phyloP scores from a whole-genome alignment of 2,888 invertebrate genomes.

The Rhynchonema sp. region DNA sequence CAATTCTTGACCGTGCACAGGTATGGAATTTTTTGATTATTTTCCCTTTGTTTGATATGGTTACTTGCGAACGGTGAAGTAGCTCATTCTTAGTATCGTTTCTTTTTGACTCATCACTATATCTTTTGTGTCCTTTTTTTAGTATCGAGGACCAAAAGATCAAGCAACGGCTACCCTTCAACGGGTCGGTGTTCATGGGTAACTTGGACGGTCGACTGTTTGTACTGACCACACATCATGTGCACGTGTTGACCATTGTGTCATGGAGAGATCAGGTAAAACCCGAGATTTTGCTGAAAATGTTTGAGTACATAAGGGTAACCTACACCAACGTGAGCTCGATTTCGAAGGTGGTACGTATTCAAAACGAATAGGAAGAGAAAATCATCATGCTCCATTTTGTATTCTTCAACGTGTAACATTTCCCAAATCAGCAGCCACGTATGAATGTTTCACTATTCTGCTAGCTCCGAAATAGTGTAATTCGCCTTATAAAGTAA shows the following conservation, averaged over 20 bases:
- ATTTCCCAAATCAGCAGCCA: too few relatives aligned
- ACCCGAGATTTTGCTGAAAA: not conserved
- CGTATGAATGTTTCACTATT: too few relatives aligned
- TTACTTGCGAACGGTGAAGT: not conserved
- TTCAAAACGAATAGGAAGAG: too few relatives aligned
- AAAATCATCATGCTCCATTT: too few relatives aligned
- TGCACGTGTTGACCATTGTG: constrained; percentile 35
- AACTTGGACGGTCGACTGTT: constrained; percentile 38
- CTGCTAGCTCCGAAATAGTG: too few relatives aligned
- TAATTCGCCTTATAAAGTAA: too few relatives aligned
- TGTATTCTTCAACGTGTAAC: too few relatives aligned
- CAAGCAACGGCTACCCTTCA: constrained; percentile 36
- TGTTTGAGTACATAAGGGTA: too few relatives aligned
- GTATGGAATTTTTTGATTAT: constrained; percentile 19
- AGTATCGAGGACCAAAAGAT: constrained; percentile 37
- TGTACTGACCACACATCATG: constrained; percentile 32
- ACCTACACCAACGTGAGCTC: not conserved
- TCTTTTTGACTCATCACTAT: not conserved
- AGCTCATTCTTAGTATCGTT: not conserved
- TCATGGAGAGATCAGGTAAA: constrained; percentile 38
- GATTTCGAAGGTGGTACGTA: too few relatives aligned
- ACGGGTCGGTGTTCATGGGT: constrained; percentile 33
- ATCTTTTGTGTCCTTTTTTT: constrained; percentile 25
- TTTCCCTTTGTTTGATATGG: constrained; percentile 3
- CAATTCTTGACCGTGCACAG: constrained; percentile 35